Evolutionary conservation across 2,113 vertebrate genomes (phyloP).

Genomic region (Corynorhinus townsendii): DNA sequence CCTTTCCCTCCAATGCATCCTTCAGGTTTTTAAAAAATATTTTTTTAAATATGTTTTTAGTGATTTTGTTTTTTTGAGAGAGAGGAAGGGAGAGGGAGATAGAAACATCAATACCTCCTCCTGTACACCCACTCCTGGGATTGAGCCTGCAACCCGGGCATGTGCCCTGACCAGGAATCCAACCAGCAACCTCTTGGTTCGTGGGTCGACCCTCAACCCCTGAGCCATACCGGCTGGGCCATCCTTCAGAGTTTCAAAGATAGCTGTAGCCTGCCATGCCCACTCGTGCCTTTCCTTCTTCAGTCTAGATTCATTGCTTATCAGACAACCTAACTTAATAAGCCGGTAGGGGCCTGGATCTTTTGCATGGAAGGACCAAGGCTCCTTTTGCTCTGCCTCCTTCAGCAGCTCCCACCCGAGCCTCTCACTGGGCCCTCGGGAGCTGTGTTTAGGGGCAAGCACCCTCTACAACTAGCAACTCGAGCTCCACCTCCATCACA

Average conservation of each 20-base stretch:
- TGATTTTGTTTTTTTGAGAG: too few relatives aligned
- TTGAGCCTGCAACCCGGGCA: too few relatives aligned
- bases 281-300: not conserved
- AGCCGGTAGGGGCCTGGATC: slow-evolving; percentile 42
- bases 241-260: not conserved
- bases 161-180: too few relatives aligned
- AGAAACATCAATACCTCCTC: too few relatives aligned
- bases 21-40: not conserved
- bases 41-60: too few relatives aligned
- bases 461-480: not conserved
- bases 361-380: slow-evolving; percentile 8
- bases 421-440: accelerated
- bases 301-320: not conserved
- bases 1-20: not conserved
- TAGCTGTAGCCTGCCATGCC: not conserved
- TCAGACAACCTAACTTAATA: slow-evolving; percentile 60
- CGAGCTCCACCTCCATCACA: not conserved
- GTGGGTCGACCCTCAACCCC: too few relatives aligned
- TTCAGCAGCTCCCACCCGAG: not conserved
- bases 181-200: too few relatives aligned
- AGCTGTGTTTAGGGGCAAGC: not conserved
- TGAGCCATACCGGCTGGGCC: too few relatives aligned
- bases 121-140: too few relatives aligned
- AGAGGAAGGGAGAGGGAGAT: too few relatives aligned
- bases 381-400: not conserved